Evolutionary conservation across 2,888 invertebrate genomes (phyloP).

Genomic region (Leptopterna dolabrata): DNA sequence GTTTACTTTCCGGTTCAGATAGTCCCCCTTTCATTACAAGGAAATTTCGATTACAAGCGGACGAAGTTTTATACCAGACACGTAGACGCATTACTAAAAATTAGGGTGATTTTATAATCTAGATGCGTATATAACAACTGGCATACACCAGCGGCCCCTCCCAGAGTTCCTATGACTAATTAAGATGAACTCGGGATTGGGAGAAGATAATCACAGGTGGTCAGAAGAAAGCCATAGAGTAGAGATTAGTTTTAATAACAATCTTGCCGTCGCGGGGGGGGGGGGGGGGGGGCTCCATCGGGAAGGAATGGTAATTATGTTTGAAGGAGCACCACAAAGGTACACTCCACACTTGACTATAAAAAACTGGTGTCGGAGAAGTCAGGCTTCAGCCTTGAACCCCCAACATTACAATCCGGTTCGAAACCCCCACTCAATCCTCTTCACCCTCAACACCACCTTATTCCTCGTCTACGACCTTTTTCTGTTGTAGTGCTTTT

Average conservation of each 20-base stretch:
- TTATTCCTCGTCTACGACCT: background rate
- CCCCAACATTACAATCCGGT: slow-evolving; percentile 48
- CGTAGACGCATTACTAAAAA: background rate
- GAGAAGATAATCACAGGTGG: slow-evolving; percentile 43
- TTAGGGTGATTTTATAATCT: slow-evolving; percentile 28
- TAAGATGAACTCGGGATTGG: slow-evolving; percentile 24
- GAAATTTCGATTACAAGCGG: background rate
- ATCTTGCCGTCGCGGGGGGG: no score
- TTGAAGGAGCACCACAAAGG: slow-evolving; percentile 45
- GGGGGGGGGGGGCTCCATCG: background rate
- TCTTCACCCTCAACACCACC: background rate
- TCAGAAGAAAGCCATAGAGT: slow-evolving; percentile 22
- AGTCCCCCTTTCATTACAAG: background rate
- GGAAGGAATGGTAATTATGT: slow-evolving; percentile 46
- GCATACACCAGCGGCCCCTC: background rate
- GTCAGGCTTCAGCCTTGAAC: slow-evolving; percentile 35
- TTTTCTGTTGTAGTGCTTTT: background rate
- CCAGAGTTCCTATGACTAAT: slow-evolving; percentile 3
- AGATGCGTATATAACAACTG: slow-evolving; percentile 23
- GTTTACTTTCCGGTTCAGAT: background rate
- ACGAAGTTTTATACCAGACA: background rate
- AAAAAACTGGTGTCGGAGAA: slow-evolving; percentile 42
- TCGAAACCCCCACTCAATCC: slow-evolving; percentile 1
- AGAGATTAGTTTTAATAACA: slow-evolving; percentile 51
- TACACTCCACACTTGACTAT: slow-evolving; percentile 29